phyloP scores from a whole-genome alignment of 2,888 invertebrate species.

The Bombyx huttoni region DNA sequence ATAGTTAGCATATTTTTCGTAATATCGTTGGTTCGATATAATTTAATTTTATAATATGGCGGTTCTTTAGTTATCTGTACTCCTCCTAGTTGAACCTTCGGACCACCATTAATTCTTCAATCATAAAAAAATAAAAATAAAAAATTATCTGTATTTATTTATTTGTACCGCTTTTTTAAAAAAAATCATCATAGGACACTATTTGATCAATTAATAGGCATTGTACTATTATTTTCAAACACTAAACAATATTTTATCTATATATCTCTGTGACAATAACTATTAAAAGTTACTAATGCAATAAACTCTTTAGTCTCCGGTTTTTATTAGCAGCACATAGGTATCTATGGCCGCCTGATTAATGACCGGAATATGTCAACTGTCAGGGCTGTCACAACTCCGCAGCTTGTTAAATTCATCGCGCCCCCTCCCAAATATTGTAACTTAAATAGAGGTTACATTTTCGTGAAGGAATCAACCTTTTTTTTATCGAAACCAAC shows the following conservation, averaged over 20 bases:
- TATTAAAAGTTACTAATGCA: constrained; percentile 1
- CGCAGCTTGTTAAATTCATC: constrained; percentile 61
- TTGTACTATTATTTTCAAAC: too few relatives aligned
- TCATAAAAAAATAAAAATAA: too few relatives aligned
- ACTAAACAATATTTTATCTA: too few relatives aligned
- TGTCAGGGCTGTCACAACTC: constrained; percentile 66
- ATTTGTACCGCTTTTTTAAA: too few relatives aligned
- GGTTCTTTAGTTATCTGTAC: too few relatives aligned
- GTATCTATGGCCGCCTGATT: constrained; percentile 52
- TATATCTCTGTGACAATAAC: background rate
- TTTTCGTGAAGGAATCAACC: constrained; percentile 44
- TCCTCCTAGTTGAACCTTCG: too few relatives aligned
- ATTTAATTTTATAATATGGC: too few relatives aligned
- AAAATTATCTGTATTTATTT: too few relatives aligned
- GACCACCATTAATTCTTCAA: too few relatives aligned
- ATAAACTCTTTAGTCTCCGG: constrained; percentile 22
- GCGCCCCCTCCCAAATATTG: constrained; percentile 42
- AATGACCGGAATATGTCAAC: constrained; percentile 66
- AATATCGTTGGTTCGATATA: too few relatives aligned
- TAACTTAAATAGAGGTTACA: constrained; percentile 52
- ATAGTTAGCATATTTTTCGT: background rate
- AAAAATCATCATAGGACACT: too few relatives aligned
- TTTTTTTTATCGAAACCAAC: constrained; percentile 27
- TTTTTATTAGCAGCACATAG: constrained; percentile 35
- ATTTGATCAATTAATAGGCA: too few relatives aligned